Evolutionary conservation across 2,113 vertebrate genomes (phyloP), one percentile per base, ranked within the genome.

Genomic region (Miniopterus natalensis): DNA sequence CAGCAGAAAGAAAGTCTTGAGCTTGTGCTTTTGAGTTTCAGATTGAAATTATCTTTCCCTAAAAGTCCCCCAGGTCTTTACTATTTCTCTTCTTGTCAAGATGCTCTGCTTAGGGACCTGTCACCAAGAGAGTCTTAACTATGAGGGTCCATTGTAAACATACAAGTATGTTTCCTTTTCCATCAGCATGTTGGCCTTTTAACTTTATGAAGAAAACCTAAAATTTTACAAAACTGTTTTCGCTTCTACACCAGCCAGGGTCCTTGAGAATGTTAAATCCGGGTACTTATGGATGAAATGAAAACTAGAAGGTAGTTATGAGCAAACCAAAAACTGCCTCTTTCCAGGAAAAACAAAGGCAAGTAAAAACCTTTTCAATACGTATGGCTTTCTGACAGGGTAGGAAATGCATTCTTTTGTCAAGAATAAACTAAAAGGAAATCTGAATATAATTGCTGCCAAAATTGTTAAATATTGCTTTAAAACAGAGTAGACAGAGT

Each of bases 11-110:
- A 95, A 92, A 95, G 73, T 84, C 51, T 86, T 94, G 29, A 31
- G 25, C 74, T n/a, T 83, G 47, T 80, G 36, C 83, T 86, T 90
- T 31, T 59, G 91, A 88, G 73, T 93, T 98, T 91, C 29, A 91
- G 27, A 57, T 15, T 78, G 55, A 93, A 96, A 93, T 65, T 57
- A 75, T 92, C 61, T 87, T 87, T 31, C n/a, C 53, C 70, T 73
- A 2, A 68, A 91, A 75, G 59, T 88, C 86, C 18, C 53, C 3
- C 8, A 74, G 21, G 29, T 78, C 73, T n/a, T 85, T 40, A 91
- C 63, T 23, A 83, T 71, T 78, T 89, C 31, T 88, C 20, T 87
- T 86, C 40, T 95, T 73, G 81, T 45, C 25, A 86, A 95, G 27
- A 80, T 11, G 17, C 1, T 87, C 55, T 95, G 47, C 79, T 66